Percentiles rank a stretch among this genome's conserved stretches.
These are phyloP conservation scores for Acridotheres tristis DNA, from an alignment of 2,797 vertebrate genomes.

Conservation along the genomic window DNA sequence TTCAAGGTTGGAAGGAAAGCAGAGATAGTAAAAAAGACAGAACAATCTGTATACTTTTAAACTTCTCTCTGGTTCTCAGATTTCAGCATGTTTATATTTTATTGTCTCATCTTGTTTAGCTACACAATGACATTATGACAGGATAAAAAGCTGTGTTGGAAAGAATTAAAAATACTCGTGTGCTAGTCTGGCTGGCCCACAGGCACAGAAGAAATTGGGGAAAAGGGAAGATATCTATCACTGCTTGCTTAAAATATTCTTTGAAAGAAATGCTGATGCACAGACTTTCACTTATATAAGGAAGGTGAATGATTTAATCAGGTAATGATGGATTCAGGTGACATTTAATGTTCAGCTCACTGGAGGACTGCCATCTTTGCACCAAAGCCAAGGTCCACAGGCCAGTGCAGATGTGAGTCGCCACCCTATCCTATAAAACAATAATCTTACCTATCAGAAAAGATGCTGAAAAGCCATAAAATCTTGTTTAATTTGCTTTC, in stretches of 20 bases:
- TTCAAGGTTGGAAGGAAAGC: neutral
- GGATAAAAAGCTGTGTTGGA: neutral
- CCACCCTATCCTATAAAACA: neutral
- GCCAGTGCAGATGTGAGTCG: neutral
- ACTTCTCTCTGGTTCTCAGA: neutral
- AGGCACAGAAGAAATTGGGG: neutral
- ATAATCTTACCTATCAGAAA: neutral
- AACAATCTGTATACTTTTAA: neutral
- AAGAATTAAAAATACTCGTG: neutral
- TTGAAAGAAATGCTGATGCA: constrained; percentile 63
- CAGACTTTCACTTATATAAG: constrained; percentile 33
- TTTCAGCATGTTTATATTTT: constrained; percentile 14
- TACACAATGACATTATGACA: neutral
- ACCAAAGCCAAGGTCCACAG: constrained; percentile 78
- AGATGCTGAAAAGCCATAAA: neutral
- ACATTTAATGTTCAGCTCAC: constrained; percentile 78
- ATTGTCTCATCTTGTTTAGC: constrained; percentile 8
- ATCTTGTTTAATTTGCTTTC: constrained; percentile 25
- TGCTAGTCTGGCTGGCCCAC: neutral
- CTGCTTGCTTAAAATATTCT: constrained; percentile 48
- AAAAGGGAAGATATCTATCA: constrained; percentile 20
- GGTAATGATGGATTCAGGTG: constrained; percentile 87
- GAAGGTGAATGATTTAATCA: constrained; percentile 83
- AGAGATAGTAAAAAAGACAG: neutral
- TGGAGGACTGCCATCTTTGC: constrained; percentile 80